Percentiles rank a stretch among this genome's conserved stretches.
phyloP scores from a whole-genome alignment of 2,797 vertebrate genomes.

The Clamator glandarius region DNA sequence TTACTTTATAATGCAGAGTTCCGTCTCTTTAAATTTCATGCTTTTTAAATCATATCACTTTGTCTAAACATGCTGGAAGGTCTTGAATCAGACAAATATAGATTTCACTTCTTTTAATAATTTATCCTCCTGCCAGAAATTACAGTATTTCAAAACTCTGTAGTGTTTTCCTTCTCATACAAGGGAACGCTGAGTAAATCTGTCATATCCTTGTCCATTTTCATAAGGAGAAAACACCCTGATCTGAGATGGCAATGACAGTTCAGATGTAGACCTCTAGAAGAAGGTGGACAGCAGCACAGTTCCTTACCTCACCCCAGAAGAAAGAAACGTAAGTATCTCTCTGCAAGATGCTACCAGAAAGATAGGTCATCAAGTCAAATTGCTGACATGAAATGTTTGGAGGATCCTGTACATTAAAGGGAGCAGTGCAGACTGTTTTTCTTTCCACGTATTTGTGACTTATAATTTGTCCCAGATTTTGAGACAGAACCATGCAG shows the following conservation, averaged over 20 bases:
- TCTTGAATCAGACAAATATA: not conserved
- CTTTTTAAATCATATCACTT: not conserved
- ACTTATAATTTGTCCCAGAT: not conserved
- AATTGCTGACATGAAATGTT: not conserved
- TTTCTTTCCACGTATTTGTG: not conserved
- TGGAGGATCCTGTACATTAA: not conserved
- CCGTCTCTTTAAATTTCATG: not conserved
- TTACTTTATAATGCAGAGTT: accelerated
- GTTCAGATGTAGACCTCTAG: not conserved
- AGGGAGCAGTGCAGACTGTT: not conserved
- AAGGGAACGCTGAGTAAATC: not conserved
- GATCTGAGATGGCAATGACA: not conserved
- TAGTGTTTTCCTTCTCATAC: not conserved
- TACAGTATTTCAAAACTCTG: not conserved
- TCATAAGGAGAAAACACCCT: not conserved
- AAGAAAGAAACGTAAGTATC: not conserved
- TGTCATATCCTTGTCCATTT: not conserved
- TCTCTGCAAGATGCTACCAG: not conserved
- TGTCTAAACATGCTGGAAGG: not conserved
- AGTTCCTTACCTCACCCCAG: not conserved
- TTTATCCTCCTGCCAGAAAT: not conserved
- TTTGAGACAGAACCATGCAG: not conserved
- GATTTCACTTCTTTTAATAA: not conserved
- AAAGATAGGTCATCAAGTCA: not conserved
- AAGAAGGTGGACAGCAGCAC: not conserved